A percentile compares a stretch with the other conserved stretches of the same genome.
Conservation (phyloP, 2,797 vertebrate species). For the Pangasius djambal region DNA sequence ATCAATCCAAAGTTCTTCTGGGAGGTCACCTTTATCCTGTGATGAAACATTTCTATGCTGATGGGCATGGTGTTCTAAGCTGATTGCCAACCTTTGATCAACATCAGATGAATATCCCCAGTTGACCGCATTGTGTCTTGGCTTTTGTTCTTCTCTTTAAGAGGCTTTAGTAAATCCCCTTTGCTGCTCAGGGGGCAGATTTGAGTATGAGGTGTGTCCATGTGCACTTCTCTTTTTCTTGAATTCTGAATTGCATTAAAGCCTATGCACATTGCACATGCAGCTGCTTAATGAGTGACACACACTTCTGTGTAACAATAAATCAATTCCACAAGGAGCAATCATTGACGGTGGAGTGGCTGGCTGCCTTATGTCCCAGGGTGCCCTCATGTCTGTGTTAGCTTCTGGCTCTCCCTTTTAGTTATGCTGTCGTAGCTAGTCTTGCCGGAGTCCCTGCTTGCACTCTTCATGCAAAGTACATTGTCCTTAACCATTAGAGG, state of each 20-base stretch:
- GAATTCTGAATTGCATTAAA: background rate
- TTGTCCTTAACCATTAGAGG: no score
- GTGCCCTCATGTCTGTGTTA: no score
- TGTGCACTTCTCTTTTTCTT: background rate
- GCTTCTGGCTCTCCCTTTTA: no score
- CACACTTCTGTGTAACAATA: background rate
- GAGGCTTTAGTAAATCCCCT: background rate
- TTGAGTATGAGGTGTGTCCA: background rate
- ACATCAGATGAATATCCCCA: background rate
- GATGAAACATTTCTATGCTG: background rate
- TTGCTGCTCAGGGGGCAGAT: constrained; percentile 1
- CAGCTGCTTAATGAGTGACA: background rate
- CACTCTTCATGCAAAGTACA: no score
- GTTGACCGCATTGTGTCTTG: background rate
- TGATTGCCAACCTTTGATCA: background rate
- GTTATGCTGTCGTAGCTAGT: no score
- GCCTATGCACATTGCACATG: background rate
- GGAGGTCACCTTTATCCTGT: background rate
- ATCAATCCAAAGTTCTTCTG: background rate
- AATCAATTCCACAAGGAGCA: background rate
- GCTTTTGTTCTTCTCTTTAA: background rate
- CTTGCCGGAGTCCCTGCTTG: no score
- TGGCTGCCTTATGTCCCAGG: no score
- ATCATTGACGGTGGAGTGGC: background rate
- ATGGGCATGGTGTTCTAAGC: background rate